Base-by-base conservation (phyloP, 2,113 vertebrate species). In the Neoarius graeffei region DNA sequence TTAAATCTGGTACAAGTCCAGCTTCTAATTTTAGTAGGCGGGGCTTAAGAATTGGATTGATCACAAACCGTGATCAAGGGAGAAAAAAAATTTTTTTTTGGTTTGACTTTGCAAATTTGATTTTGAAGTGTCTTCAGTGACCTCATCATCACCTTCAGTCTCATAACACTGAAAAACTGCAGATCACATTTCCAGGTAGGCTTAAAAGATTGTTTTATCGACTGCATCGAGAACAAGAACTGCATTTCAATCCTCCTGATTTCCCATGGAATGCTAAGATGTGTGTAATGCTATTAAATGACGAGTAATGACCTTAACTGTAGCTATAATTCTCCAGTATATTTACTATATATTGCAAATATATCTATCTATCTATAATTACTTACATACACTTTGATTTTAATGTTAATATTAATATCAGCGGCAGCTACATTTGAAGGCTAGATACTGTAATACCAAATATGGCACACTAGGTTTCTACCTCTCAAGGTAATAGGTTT, bases 341-440 rank as follows among this genome's bases (percentile, higher is more conserved):
- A 81, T 62, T 81, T 3, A 30, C 81, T 87, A 69, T 76, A 35
- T 35, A 35, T 35, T 35, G 76, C 62, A 86, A 81, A 81, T 87
- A 81, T 69, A 59, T 57, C 17, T 35, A 35, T 35, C 35, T 35
- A 35, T 35, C 35, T 35, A 35, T 35, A 35, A 35, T 35, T 35
- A 35, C 35, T 35, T 35, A 35, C 35, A 35, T 35, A 35, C 35
- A 35, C 35, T 35, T 35, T 35, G 35, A 35, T 35, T 35, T 35
- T 35, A 35, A 35, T 35, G 35, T 35, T 35, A 35, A 35, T 35
- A 35, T 35, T 35, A 35, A 35, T 35, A 35, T 35, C 35, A 35
- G 35, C 35, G 35, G 35, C 35, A 35, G 35, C 35, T 35, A 35
- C 35, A 35, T 35, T 35, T 35, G 35, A 35, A 35, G 35, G 35